Conservation (phyloP, 2,113 vertebrate species). For the Sula dactylatra region DNA sequence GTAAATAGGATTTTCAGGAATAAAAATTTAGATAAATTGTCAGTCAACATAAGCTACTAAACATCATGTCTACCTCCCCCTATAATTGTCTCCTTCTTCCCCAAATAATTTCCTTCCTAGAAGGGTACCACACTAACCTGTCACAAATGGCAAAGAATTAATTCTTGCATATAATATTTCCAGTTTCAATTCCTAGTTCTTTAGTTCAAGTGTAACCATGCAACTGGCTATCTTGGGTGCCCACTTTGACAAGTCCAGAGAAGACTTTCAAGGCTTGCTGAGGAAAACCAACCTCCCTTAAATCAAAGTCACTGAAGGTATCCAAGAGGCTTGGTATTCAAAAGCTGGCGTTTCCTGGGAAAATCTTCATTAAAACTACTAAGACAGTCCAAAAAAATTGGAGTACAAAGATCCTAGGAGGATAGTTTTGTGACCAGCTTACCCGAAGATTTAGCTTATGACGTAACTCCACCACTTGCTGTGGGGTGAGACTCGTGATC, state of each 20-base stretch:
- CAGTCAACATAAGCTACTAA: background rate
- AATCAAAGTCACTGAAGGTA: background rate
- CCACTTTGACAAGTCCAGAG: background rate
- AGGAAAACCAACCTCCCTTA: background rate
- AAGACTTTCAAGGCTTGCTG: background rate
- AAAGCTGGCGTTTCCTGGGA: background rate
- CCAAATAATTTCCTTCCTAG: background rate
- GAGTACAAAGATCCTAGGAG: background rate
- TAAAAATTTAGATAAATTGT: background rate
- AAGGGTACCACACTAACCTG: background rate
- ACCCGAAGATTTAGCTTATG: slow-evolving; percentile 95
- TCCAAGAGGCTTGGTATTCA: background rate
- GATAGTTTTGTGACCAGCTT: slow-evolving; percentile 16
- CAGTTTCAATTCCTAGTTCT: background rate
- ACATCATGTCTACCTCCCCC: background rate
- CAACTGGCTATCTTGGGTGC: background rate
- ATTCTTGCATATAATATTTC: background rate
- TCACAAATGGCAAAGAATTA: background rate
- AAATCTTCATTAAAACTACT: background rate
- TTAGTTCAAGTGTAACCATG: background rate
- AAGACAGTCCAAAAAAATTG: background rate
- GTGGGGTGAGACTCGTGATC: slow-evolving; percentile 84
- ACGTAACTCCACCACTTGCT: slow-evolving; percentile 87
- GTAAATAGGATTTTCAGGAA: background rate
- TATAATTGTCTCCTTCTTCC: background rate